Conservation (phyloP, 2,888 invertebrate species). For the Rugalucina vietnamica region DNA sequence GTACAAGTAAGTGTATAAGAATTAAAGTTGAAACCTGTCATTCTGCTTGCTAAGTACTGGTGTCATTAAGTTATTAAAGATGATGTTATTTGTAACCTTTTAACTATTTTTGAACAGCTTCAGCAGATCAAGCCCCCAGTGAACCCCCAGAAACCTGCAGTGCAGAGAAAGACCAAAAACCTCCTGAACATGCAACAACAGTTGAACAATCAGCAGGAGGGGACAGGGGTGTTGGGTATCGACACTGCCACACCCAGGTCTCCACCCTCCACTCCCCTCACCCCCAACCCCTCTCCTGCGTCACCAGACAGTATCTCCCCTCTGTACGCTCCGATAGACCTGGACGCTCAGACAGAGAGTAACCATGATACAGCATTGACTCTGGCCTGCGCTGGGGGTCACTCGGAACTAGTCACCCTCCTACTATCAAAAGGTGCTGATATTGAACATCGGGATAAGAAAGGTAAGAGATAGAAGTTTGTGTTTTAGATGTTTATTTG, state of each 20-base stretch:
- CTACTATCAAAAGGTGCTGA: slow-evolving; percentile 96
- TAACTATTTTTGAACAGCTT: slow-evolving; percentile 65
- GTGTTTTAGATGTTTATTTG: too few species aligned
- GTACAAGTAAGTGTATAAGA: too few species aligned
- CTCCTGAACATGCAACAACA: slow-evolving; percentile 59
- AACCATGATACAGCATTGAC: slow-evolving; percentile 99
- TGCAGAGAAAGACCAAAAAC: slow-evolving; percentile 63
- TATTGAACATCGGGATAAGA: slow-evolving; percentile 99
- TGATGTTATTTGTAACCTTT: too few species aligned
- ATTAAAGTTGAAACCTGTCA: too few species aligned
- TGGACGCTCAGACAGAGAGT: slow-evolving; percentile 98
- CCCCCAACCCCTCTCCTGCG: slow-evolving; percentile 79
- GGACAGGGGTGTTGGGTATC: slow-evolving; percentile 58
- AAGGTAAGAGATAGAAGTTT: slow-evolving; percentile 84
- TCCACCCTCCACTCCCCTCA: slow-evolving; percentile 76
- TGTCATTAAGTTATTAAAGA: too few species aligned
- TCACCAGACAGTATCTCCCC: slow-evolving; percentile 78
- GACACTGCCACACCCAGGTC: slow-evolving; percentile 72
- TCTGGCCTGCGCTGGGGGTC: slow-evolving; percentile 96
- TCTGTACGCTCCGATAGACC: slow-evolving; percentile 88
- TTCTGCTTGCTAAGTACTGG: too few species aligned
- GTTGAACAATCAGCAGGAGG: slow-evolving; percentile 40
- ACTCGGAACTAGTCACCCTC: slow-evolving; percentile 97
- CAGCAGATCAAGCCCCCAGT: slow-evolving; percentile 80
- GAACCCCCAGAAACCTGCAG: slow-evolving; percentile 55